phyloP scores from a whole-genome alignment of 2,797 vertebrate genomes.

The Cossypha heuglini region DNA sequence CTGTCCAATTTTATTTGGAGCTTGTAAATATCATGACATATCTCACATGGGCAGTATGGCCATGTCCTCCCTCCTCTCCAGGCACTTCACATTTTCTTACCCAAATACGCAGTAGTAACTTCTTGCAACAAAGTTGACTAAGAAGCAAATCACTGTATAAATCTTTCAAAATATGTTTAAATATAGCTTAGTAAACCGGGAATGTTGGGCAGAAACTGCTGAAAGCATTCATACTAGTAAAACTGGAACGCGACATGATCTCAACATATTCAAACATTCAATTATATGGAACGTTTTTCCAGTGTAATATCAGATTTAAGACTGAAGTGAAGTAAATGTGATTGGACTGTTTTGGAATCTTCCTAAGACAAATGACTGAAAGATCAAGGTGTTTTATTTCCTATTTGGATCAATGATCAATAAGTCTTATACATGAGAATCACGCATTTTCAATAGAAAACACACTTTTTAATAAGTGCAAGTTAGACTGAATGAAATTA shows the following conservation, averaged over 20 bases:
- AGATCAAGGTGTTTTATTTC: slow-evolving; percentile 53
- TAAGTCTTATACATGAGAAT: neutral
- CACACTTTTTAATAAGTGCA: slow-evolving; percentile 5
- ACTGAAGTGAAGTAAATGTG: neutral
- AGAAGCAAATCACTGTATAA: slow-evolving; percentile 34
- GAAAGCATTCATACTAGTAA: slow-evolving; percentile 10
- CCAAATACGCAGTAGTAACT: neutral
- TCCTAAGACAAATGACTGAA: slow-evolving; percentile 39
- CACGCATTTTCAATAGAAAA: neutral
- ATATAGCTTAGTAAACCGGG: neutral
- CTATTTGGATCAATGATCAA: slow-evolving; percentile 38
- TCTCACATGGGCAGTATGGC: neutral
- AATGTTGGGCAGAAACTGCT: slow-evolving; percentile 1
- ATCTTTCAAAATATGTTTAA: slow-evolving; percentile 38
- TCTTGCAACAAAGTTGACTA: slow-evolving; percentile 12
- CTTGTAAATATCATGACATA: neutral
- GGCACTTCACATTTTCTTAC: neutral
- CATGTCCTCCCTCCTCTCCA: neutral
- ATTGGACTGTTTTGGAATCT: slow-evolving; percentile 29
- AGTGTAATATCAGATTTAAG: neutral
- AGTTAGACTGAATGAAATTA: neutral
- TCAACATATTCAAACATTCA: slow-evolving; percentile 19
- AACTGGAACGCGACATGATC: slow-evolving; percentile 6
- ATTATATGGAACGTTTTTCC: slow-evolving; percentile 13
- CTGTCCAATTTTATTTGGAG: neutral